Conservation (phyloP, 2,888 invertebrate genomes). For the Cristatella mucedo region DNA sequence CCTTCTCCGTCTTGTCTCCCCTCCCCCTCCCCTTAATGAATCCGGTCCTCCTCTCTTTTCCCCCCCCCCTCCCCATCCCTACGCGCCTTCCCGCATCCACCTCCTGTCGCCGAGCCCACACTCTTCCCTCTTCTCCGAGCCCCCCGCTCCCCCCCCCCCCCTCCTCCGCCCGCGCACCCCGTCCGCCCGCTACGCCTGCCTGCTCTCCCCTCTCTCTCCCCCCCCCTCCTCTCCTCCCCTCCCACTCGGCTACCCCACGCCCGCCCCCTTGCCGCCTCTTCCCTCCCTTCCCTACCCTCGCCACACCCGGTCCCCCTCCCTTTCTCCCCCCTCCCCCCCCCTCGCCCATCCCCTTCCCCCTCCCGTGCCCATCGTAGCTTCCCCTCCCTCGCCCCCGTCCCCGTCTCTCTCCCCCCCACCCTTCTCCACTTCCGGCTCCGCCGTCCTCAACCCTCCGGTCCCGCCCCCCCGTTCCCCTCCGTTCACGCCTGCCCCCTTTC, state of each 20-base stretch:
- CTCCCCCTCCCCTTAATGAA: too few relatives aligned
- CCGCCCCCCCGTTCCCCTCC: too few relatives aligned
- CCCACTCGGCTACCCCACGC: background rate
- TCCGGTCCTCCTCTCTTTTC: too few relatives aligned
- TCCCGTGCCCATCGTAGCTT: too few relatives aligned
- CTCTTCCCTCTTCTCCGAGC: background rate
- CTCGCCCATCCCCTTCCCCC: too few relatives aligned
- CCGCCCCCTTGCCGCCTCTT: background rate
- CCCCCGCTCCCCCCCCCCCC: background rate
- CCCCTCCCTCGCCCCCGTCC: too few relatives aligned
- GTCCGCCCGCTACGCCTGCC: background rate
- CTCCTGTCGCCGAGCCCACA: background rate
- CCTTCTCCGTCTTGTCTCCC: too few relatives aligned
- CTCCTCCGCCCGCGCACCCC: background rate
- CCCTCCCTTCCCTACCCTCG: background rate
- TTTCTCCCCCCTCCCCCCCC: too few relatives aligned
- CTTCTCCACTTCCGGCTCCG: background rate
- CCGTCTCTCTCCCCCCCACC: background rate
- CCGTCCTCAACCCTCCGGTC: background rate
- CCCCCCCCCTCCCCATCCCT: too few relatives aligned
- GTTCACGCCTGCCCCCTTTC: too few relatives aligned
- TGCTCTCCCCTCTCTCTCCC: background rate
- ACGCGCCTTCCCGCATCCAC: background rate
- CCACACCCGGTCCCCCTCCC: background rate
- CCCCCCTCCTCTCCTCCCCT: slow-evolving; percentile 1